Percentiles rank a stretch among this genome's conserved stretches.
These are phyloP conservation scores for Lepidochrysops patricia DNA, from an alignment of 2,888 invertebrate species.

Conservation along the genomic window DNA sequence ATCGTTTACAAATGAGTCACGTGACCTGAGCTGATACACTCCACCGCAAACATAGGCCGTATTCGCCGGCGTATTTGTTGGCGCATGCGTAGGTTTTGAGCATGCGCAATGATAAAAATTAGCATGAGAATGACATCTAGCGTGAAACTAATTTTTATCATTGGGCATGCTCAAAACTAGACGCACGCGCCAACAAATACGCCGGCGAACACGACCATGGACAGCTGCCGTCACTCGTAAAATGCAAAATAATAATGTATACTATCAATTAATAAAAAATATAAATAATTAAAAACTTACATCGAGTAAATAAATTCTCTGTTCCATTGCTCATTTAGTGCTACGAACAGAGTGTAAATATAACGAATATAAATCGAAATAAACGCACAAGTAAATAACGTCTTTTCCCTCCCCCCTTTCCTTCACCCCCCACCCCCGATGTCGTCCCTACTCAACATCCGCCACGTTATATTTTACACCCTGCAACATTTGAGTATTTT, in stretches of 20 bases:
- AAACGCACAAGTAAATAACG: constrained; percentile 24
- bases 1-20: constrained; percentile 62
- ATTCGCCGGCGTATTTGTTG: too few species aligned
- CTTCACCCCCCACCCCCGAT: constrained; percentile 4
- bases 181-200: too few species aligned
- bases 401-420: constrained; percentile 14
- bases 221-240: constrained; percentile 70
- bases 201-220: too few species aligned
- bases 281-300: constrained; percentile 68
- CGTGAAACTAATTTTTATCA: too few species aligned
- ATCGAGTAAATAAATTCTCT: constrained; percentile 73
- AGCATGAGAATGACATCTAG: too few species aligned
- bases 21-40: constrained; percentile 61
- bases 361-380: constrained; percentile 32
- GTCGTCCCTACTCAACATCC: constrained; percentile 21
- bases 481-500: constrained; percentile 65
- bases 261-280: constrained; percentile 66
- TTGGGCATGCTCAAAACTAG: too few species aligned
- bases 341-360: constrained; percentile 67
- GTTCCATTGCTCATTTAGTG: constrained; percentile 72
- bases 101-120: too few species aligned
- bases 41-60: constrained; percentile 51
- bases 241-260: constrained; percentile 71
- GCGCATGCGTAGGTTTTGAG: too few species aligned
- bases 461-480: constrained; percentile 58